phyloP scores from a whole-genome alignment of 2,797 vertebrate genomes.

The Phoeniculus purpureus region DNA sequence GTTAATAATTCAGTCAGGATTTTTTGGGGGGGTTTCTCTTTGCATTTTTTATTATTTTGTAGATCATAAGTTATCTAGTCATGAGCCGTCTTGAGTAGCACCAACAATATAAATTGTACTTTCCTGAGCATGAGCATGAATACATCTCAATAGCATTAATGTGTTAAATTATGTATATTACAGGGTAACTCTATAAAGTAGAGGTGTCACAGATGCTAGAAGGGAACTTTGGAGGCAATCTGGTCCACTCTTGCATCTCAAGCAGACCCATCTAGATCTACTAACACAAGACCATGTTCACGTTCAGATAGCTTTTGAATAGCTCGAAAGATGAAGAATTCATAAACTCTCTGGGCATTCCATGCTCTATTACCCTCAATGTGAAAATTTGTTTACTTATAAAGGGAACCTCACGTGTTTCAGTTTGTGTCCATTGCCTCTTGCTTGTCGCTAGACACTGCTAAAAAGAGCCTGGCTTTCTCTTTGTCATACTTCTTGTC shows the following conservation, averaged over 20 bases:
- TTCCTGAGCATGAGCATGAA: not conserved
- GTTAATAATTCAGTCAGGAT: not conserved
- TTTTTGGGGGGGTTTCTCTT: not conserved
- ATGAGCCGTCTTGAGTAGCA: not conserved
- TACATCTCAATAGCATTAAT: not conserved
- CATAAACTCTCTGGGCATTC: not conserved
- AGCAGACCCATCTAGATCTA: not conserved
- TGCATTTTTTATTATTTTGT: not conserved
- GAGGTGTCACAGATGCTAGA: not conserved
- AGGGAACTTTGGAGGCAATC: not conserved
- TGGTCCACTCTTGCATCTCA: not conserved
- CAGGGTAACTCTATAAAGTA: too few relatives aligned
- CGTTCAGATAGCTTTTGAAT: not conserved
- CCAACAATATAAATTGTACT: not conserved
- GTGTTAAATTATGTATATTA: too few relatives aligned
- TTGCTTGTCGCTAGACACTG: not conserved
- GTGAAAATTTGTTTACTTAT: not conserved
- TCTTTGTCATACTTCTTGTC: not conserved
- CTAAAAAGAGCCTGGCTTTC: fast-evolving
- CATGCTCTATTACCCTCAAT: fast-evolving
- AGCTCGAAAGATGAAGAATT: too few relatives aligned
- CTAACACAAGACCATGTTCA: not conserved
- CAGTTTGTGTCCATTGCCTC: not conserved
- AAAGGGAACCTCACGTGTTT: not conserved
- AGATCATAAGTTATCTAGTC: not conserved